Evolutionary conservation across 2,113 vertebrate genomes (phyloP).

Genomic region (Platysternon megacephalum): DNA sequence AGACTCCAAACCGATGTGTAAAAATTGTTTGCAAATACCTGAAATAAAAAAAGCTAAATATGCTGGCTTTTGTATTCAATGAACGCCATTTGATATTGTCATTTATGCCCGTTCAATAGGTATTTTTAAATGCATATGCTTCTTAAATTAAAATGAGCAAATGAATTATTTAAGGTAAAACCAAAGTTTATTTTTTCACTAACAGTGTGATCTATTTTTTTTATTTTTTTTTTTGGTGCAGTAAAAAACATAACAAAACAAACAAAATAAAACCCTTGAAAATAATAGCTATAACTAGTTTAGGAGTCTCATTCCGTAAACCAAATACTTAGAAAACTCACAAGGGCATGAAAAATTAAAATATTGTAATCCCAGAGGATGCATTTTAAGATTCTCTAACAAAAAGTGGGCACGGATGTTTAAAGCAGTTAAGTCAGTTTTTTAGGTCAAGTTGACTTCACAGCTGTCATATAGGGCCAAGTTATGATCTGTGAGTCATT

Average conservation of each 20-base stretch:
- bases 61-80: neutral
- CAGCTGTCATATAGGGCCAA: neutral
- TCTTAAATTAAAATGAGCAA: fast-evolving
- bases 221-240: neutral
- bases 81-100: neutral
- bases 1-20: neutral
- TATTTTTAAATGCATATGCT: neutral
- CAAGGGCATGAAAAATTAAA: neutral
- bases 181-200: fast-evolving
- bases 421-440: neutral
- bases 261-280: neutral
- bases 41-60: neutral
- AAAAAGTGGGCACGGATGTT: neutral
- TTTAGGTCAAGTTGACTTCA: slow-evolving; percentile 31
- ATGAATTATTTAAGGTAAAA: neutral
- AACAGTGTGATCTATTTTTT: neutral
- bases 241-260: neutral
- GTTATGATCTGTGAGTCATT: neutral
- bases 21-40: neutral
- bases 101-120: neutral
- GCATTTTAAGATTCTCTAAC: neutral
- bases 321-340: fast-evolving
- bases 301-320: neutral
- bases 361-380: neutral
- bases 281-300: neutral